A percentile compares a stretch with the other conserved stretches of the same genome.
Conservation (phyloP, 2,113 vertebrate genomes). For the Lutjanus erythropterus region DNA sequence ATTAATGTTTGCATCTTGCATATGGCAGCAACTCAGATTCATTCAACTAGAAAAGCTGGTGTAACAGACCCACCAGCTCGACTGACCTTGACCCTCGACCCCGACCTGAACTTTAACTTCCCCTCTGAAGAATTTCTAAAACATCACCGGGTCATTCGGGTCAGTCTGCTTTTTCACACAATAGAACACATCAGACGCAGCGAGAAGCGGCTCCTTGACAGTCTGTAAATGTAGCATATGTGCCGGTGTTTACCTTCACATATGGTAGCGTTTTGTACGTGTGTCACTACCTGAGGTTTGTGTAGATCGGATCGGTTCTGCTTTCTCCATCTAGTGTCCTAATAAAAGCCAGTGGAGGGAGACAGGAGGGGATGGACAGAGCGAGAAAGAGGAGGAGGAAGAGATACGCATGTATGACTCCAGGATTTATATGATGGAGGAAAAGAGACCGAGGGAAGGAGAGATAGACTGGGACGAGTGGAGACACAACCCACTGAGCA, state of each 20-base stretch:
- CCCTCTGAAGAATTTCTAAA: conserved; percentile 42
- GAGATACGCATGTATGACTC: conserved; percentile 55
- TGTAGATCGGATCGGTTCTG: conserved; percentile 47
- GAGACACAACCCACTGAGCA: conserved; percentile 32
- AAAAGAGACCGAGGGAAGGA: conserved; percentile 21
- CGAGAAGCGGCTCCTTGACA: conserved; percentile 7
- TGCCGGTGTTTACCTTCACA: conserved; percentile 54
- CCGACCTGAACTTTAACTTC: conserved; percentile 27
- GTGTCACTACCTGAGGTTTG: conserved; percentile 25
- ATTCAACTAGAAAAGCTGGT: conserved; percentile 48
- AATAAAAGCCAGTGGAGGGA: conserved; percentile 76
- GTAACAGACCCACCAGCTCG: conserved; percentile 26
- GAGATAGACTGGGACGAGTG: conserved; percentile 17
- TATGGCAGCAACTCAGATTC: conserved; percentile 20
- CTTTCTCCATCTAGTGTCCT: conserved; percentile 76
- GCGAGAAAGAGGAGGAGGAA: conserved; percentile 50
- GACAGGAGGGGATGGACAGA: conserved; percentile 49
- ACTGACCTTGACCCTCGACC: conserved; percentile 47
- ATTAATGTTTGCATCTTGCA: conserved; percentile 1
- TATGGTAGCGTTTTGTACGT: conserved; percentile 47
- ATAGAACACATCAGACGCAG: conserved; percentile 18
- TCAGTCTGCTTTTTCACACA: conserved; percentile 33
- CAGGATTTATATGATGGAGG: conserved; percentile 69
- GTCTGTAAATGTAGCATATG: conserved; percentile 44
- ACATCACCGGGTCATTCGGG: conserved; percentile 17